Base-by-base conservation (phyloP, 1,140 invertebrate species). In the Drosophila bocki region DNA sequence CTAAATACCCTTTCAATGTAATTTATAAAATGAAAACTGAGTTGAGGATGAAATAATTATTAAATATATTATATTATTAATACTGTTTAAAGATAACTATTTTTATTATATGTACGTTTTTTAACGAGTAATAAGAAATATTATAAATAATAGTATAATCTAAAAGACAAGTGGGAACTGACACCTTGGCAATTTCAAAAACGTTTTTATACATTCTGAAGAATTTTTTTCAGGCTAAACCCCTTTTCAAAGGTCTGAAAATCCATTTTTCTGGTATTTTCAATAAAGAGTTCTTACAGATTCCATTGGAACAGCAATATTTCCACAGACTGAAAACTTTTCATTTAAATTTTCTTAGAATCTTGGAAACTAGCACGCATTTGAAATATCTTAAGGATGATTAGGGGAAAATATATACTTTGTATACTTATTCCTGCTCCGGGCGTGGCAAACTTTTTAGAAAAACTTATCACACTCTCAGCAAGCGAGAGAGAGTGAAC, bases 401-500 rank as follows among this genome's bases (percentile, higher is more conserved):
- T 67, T 68, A 70, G 19, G 51, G 44, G 29, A 69, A 45, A 68
- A 51, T 63, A 47, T 63, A 63, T 37, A 67, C 22, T 35, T 37
- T 11, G 39, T 60, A 35, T 17, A 61, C 57, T 32, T 61, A 53
- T 69, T 65, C 26, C 26, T 7, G 29, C 37, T 53, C 19, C 62
- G 62, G 62, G 47, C 39, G 22, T 29, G 26, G 62, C 48, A 42
- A 70, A 70, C 9, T 70, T 70, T 70, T 68, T 37, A 68, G 48
- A 70, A 70, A 70, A 70, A 70, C 67, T 70, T 70, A 70, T 70
- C 67, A 68, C 67, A 68, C 67, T 70, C 48, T 44, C 39, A 13
- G 62, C 62, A 12, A 37, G 19, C 32, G 47, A 44, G 54, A 35
- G 67, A 67, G 47, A 44, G 54, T n/a, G 54, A 69, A 42, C 54